Evolutionary conservation across 2,113 vertebrate genomes (phyloP), one percentile per base, ranked within the genome.

Genomic region (Struthidea cinerea): DNA sequence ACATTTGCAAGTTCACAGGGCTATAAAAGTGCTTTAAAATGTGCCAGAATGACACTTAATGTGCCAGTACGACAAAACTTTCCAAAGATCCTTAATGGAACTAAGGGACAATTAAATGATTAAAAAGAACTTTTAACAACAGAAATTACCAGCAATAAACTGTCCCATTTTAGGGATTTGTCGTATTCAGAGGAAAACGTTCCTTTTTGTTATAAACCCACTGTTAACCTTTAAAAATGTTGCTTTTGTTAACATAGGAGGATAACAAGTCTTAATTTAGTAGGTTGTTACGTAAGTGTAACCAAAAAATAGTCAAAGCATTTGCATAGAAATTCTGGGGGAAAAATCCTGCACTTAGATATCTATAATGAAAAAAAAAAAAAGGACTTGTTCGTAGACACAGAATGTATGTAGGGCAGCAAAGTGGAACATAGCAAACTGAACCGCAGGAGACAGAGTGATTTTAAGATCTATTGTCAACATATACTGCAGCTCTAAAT

Each of bases 1-100:
- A 96, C 11, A 94, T 94, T 79, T 95, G 39, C 91, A 92, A 91
- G 90, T 87, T 98, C 92, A 85, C 55, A 70, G 35, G 37, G 47
- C 74, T 75, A 80, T 42, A 93, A 95, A 95, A 95, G 91, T 23
- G 49, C 42, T 76, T 87, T 79, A 76, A 94, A 94, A 93, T 28
- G 5, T 89, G 73, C 46, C 64, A 86, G 33, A 89, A 39, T 53
- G 64, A 53, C 33, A 28, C 39, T 69, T 60, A 53, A 39, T 46
- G 19, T 39, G 39, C 55, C n/a, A 78, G 23, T 39, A 39, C 47
- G 32, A 64, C 41, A 68, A 23, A 50, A 87, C 88, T 96, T 94
- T 84, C 35, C 33, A 55, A 69, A 49, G 13, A 75, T 65, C 52
- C 28, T 68, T 87, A 85, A 50, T 35, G 33, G 56, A 79, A 33